Base-by-base conservation (phyloP, 2,113 vertebrate genomes). In the Connochaetes taurinus region DNA sequence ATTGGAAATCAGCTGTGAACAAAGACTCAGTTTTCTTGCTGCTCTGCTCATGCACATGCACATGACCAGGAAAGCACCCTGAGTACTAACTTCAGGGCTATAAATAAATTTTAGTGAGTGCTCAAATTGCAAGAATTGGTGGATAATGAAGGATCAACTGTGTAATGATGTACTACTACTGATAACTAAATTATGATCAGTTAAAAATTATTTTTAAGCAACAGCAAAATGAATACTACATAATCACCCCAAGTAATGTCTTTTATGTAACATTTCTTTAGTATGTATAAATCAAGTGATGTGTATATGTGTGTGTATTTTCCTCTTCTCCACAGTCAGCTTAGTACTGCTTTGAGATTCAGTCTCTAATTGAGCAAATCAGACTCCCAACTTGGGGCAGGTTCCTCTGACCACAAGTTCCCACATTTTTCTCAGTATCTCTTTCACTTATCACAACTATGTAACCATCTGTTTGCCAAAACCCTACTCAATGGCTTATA, bases 61-160 rank as follows among this genome's bases (percentile, higher is more conserved):
- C 92, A 87, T 64, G 84, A 53, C 57, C 36, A n/a, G 33, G 31
- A 91, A 87, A 83, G 45, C 21, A 94, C 23, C 47, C 40, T 14
- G 36, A 94, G 31, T 53, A 90, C 9, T 71, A 50, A 92, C 55
- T 50, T 80, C 16, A n/a, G 27, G 19, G 12, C 62, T 80, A 89
- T 36, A 93, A 92, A 87, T 52, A 93, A 50, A 93, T 90, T 81
- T 95, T n/a, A 55, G 14, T 87, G 25, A 92, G 8, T 36, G 89
- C 40, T 84, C 58, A 91, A 85, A 95, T 71, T 71, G 23, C 55
- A 97, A 95, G 47, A 96, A 95, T 27, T 91, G 82, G 50, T 92
- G 87, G 86, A 55, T 92, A 71, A 83, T 15, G 6, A 88, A 90
- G 15, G 47, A 62, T 67, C 14, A 95, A 93, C 76, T 85, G 6